Evolutionary conservation across 2,797 vertebrate genomes (phyloP).

Genomic region (Tenualosa thibaudeaui): DNA sequence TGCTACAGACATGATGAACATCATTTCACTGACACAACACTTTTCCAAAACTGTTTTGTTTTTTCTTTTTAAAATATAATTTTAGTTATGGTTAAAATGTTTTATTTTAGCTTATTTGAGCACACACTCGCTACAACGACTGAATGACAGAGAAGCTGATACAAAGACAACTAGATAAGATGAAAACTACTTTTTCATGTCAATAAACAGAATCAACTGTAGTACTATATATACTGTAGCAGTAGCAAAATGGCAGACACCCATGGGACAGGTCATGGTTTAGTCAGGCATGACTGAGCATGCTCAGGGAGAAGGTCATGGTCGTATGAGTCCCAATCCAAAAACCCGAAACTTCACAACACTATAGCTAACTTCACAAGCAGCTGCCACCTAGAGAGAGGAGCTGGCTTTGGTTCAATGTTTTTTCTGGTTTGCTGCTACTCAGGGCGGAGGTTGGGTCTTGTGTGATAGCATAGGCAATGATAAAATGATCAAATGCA

Average conservation of each 20-base stretch:
- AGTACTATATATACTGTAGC: background rate
- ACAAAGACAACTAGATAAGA: background rate
- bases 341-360: background rate
- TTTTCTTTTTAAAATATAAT: background rate
- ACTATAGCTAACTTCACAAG: background rate
- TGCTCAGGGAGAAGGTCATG: background rate
- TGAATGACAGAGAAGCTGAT: too few relatives aligned
- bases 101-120: background rate
- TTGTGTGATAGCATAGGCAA: too few relatives aligned
- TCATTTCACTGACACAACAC: background rate
- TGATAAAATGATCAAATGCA: too few relatives aligned
- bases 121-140: too few relatives aligned
- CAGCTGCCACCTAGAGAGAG: too few relatives aligned
- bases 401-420: too few relatives aligned
- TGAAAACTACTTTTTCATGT: background rate
- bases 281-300: slow-evolving; percentile 42
- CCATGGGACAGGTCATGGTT: slow-evolving; percentile 55
- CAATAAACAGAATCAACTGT: background rate
- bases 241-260: slow-evolving; percentile 50
- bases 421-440: too few relatives aligned
- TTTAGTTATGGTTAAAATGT: background rate
- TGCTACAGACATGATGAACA: background rate
- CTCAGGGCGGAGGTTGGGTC: too few relatives aligned
- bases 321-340: background rate
- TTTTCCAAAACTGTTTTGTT: background rate